phyloP scores from a whole-genome alignment of 2,888 invertebrate genomes.

The Tiliacea aurago region DNA sequence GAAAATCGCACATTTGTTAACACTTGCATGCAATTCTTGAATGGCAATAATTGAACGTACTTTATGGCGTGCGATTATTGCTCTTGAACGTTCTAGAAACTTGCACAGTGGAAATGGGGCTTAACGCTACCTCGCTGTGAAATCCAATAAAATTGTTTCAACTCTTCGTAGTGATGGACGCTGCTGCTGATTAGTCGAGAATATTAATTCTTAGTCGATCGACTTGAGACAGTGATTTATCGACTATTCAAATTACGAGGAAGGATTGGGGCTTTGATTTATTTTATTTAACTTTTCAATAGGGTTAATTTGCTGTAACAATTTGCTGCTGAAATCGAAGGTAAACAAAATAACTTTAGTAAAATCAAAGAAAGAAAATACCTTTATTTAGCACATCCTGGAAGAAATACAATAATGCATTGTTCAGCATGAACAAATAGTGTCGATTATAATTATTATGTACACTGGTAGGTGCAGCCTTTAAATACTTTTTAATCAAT shows the following conservation, averaged over 20 bases:
- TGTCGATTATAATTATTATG: too few species aligned
- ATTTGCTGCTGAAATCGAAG: neutral
- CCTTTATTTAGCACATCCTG: too few species aligned
- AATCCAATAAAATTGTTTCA: slow-evolving; percentile 48
- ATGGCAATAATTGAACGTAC: too few species aligned
- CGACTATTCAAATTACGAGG: slow-evolving; percentile 21
- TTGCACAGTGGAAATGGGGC: too few species aligned
- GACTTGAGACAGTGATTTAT: slow-evolving; percentile 38
- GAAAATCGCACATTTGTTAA: too few species aligned
- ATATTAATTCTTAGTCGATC: slow-evolving; percentile 40
- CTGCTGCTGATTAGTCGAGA: slow-evolving; percentile 32
- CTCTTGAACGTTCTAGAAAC: too few species aligned
- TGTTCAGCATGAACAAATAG: too few species aligned
- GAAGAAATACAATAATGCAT: neutral
- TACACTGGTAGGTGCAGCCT: too few species aligned
- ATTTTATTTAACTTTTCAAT: slow-evolving; percentile 24
- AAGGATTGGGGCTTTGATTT: slow-evolving; percentile 24
- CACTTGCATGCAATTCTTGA: too few species aligned
- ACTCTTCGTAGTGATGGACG: slow-evolving; percentile 34
- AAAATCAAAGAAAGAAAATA: too few species aligned
- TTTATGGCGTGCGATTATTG: too few species aligned
- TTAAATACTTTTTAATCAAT: too few species aligned
- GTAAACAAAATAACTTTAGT: neutral
- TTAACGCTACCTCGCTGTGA: slow-evolving; percentile 12
- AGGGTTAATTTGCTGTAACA: neutral